A percentile compares a stretch with the other conserved stretches of the same genome.
phyloP scores from a whole-genome alignment of 2,797 vertebrate genomes.

The Myioborus miniatus region DNA sequence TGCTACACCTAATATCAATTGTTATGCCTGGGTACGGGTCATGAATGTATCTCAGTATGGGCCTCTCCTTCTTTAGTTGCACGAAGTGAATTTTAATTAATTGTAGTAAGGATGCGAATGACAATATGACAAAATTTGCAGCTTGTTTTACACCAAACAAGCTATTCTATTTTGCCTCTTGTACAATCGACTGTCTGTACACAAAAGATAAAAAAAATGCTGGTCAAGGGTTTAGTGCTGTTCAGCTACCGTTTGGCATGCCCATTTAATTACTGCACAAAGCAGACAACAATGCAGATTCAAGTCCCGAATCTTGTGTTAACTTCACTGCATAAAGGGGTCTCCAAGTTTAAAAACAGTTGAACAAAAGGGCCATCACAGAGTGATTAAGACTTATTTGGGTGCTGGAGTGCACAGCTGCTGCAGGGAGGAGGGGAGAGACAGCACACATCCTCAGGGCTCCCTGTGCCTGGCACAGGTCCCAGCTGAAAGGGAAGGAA shows the following conservation, averaged over 20 bases:
- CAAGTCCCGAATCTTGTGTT: neutral
- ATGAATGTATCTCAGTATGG: neutral
- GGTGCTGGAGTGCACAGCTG: constrained; percentile 9
- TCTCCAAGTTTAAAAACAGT: neutral
- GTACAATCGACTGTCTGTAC: neutral
- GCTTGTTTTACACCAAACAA: neutral
- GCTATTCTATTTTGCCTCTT: neutral
- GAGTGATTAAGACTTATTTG: constrained; percentile 16
- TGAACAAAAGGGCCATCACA: constrained; percentile 8
- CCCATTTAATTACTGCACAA: constrained; percentile 44
- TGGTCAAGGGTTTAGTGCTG: neutral
- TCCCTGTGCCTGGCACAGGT: neutral
- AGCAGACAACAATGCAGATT: constrained; percentile 15
- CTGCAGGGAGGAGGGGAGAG: neutral
- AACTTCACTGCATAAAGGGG: neutral
- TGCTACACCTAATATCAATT: neutral
- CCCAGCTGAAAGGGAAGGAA: neutral
- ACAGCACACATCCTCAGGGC: neutral
- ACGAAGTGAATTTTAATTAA: neutral
- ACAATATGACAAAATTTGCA: neutral
- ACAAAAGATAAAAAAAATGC: neutral
- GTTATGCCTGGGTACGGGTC: neutral
- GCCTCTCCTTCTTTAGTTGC: neutral
- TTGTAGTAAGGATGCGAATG: neutral
- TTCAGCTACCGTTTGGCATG: constrained; percentile 6